These are phyloP conservation scores for Pomatostomus ruficeps DNA, from an alignment of 2,113 vertebrate genomes.

Conservation along the genomic window DNA sequence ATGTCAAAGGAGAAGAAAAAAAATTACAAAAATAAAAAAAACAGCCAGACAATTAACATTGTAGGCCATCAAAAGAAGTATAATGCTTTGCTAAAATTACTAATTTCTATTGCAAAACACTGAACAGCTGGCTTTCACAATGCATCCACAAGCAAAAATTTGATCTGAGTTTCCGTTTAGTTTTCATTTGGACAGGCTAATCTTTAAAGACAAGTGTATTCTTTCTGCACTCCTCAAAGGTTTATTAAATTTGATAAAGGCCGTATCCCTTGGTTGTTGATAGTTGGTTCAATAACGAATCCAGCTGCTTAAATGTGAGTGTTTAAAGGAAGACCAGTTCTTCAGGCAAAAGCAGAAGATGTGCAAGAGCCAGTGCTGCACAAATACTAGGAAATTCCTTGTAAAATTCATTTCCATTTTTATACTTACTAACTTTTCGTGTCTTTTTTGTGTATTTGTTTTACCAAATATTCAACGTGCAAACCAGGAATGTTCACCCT, in stretches of 20 bases:
- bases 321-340: neutral
- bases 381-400: neutral
- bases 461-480: neutral
- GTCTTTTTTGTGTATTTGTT: neutral
- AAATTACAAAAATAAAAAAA: neutral
- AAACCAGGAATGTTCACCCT: neutral
- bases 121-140: neutral
- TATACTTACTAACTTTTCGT: neutral
- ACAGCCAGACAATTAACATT: neutral
- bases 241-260: constrained; percentile 50
- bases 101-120: constrained; percentile 17
- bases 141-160: neutral
- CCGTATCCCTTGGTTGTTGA: constrained; percentile 4
- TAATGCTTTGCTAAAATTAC: neutral
- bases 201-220: constrained; percentile 39
- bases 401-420: neutral
- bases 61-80: neutral
- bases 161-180: neutral
- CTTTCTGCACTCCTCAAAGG: constrained; percentile 17
- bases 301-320: neutral
- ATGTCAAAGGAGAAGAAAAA: neutral
- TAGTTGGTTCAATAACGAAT: constrained; percentile 24
- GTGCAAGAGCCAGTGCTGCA: neutral
- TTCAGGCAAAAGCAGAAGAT: neutral
- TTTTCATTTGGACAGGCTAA: constrained; percentile 3